Evolutionary conservation across 2,797 vertebrate species (phyloP), one percentile per base, ranked within the genome.

Genomic region (Melanotaenia pygmaea): DNA sequence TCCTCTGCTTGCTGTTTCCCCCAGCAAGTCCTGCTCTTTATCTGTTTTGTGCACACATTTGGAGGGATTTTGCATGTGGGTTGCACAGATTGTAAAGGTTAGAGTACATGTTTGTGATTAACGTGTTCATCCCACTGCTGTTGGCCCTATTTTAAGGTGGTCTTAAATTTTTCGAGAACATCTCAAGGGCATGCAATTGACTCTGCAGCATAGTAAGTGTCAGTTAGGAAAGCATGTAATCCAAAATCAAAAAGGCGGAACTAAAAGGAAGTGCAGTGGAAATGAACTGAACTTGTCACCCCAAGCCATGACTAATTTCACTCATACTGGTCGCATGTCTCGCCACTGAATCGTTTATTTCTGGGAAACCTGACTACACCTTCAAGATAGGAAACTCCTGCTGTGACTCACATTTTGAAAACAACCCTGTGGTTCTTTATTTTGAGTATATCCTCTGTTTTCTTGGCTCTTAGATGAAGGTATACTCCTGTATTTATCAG

Each of bases 271-370:
- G 34, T 5, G 24, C 38, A 30, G 37, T 24, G 28, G 24, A 64
- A 67, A 73, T 63, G 10, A 84, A 76, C 37, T 75, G 8, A 83
- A 89, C 64, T 66, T 78, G 75, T 82, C 80, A 83, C 78, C 68
- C 62, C 40, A 26, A 84, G 82, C 71, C 28, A 79, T 73, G 76
- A 77, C 67, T 30, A 5, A 30, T 30, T 89, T 85, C 63, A 79
- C 67, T 40, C 79, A 72, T 22, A 60, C 72, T 85, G 72, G 83
- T 85, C 64, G 73, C 50, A 59, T 81, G 66, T 86, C 76, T 74
- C 70, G 57, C 67, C 60, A 70, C 80, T 78, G 72, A 82, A 88
- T 78, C 83, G 68, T 88, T 83, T 82, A 77, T 77, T 82, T 81
- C 74, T 70, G 54, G 54, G 67, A 62, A 84, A 76, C 70, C 73